A percentile compares a stretch with the other conserved stretches of the same genome.
Evolutionary conservation across 2,797 vertebrate genomes (phyloP).

Genomic region (Danio aesculapii): DNA sequence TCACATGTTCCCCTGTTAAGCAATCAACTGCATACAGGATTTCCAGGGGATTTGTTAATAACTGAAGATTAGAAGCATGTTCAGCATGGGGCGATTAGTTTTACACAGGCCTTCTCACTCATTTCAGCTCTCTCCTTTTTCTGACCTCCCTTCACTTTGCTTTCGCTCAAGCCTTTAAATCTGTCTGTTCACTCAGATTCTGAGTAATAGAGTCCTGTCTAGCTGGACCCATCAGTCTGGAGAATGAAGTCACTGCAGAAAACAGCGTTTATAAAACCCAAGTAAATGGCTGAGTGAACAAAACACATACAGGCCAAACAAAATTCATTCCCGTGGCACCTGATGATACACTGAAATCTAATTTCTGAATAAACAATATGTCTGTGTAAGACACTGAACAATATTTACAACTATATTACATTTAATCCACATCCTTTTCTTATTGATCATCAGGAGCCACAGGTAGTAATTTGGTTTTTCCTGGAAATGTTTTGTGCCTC

Average conservation of each 20-base stretch:
- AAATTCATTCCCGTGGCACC: too few species aligned
- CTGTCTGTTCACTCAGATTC: slow-evolving; percentile 53
- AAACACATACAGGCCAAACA: too few species aligned
- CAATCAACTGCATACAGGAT: slow-evolving; percentile 46
- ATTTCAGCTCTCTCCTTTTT: slow-evolving; percentile 31
- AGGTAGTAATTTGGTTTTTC: too few species aligned
- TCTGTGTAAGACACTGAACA: too few species aligned
- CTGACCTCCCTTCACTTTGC: background rate
- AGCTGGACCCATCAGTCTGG: slow-evolving; percentile 50
- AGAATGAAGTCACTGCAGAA: background rate
- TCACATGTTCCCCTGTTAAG: slow-evolving; percentile 34
- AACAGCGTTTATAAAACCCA: background rate
- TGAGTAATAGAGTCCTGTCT: slow-evolving; percentile 65
- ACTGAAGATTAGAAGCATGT: slow-evolving; percentile 40
- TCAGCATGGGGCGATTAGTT: background rate
- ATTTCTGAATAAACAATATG: too few species aligned
- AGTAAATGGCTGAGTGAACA: too few species aligned
- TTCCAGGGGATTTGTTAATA: slow-evolving; percentile 42
- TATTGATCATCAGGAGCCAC: too few species aligned
- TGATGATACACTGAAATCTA: too few species aligned
- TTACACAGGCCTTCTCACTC: background rate
- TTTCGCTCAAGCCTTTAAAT: slow-evolving; percentile 39
- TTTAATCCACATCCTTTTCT: too few species aligned
- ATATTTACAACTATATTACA: too few species aligned
- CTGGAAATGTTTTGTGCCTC: too few species aligned